Percentiles rank a stretch among this genome's conserved stretches.
These are phyloP conservation scores for Oreotrochilus melanogaster DNA, from an alignment of 2,113 vertebrate species.

Conservation along the genomic window DNA sequence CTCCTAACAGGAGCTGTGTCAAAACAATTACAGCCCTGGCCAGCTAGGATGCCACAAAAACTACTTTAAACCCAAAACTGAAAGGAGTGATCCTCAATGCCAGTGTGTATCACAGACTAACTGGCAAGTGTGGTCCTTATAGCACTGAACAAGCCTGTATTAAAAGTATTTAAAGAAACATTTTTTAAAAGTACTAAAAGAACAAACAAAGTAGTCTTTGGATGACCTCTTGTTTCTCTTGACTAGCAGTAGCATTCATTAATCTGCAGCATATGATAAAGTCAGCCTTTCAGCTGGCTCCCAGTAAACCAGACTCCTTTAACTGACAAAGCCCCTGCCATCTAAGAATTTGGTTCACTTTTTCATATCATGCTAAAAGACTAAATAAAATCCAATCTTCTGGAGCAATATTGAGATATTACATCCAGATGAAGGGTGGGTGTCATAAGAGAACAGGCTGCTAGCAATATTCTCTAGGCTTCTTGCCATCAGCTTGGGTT, in stretches of 20 bases:
- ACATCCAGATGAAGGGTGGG: constrained; percentile 77
- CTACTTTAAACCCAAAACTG: not conserved
- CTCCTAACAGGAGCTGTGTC: not conserved
- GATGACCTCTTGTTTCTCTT: constrained; percentile 64
- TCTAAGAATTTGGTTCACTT: constrained; percentile 69
- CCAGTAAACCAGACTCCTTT: constrained; percentile 45
- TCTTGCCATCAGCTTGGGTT: constrained; percentile 72
- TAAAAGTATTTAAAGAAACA: constrained; percentile 23
- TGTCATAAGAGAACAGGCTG: constrained; percentile 70
- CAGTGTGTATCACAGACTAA: not conserved
- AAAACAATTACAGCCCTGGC: not conserved
- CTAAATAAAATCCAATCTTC: constrained; percentile 78
- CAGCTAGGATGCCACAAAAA: not conserved
- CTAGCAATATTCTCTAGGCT: constrained; percentile 76
- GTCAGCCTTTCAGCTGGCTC: constrained; percentile 52
- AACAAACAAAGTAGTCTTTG: constrained; percentile 62
- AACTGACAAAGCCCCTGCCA: constrained; percentile 63
- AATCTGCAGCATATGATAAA: constrained; percentile 65
- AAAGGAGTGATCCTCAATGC: not conserved
- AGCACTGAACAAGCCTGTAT: not conserved
- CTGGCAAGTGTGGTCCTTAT: not conserved
- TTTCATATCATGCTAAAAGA: constrained; percentile 72
- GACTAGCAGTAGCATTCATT: constrained; percentile 70
- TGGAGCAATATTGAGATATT: constrained; percentile 78
- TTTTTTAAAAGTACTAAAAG: constrained; percentile 24